Evolutionary conservation across 1,140 invertebrate genomes (phyloP), one percentile per base, ranked within the genome.

Genomic region (Trinorchestia longiramus): DNA sequence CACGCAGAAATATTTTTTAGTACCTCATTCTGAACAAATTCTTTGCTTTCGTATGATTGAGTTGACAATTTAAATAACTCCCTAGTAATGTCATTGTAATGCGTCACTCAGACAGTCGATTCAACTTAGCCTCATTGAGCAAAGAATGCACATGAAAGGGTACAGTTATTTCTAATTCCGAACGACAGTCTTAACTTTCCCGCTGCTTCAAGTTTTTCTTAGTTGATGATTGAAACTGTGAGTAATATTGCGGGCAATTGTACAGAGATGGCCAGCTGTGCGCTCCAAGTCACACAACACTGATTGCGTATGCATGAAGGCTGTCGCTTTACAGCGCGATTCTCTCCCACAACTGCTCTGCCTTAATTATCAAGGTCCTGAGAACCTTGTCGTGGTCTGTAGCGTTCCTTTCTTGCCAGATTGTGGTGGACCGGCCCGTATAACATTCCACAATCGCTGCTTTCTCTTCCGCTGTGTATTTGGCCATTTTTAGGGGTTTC

Each of bases 281-380:
- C 62, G 11, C 62, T 77, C 15, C 62, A 36, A 77, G 62, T 77
- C 11, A 11, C 62, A 77, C 62, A 77, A 77, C 36, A 77, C 62
- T 77, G 62, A 77, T 77, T 77, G 62, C 62, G 62, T 77, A 77
- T 77, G 62, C 62, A 77, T 77, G 62, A 77, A 77, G 62, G 62
- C 62, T 36, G 62, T 77, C 62, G 62, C 62, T 77, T 77, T 77
- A 28, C 62, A 19, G 62, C 62, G 28, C 62, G 15, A 15, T 77
- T 77, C 62, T 15, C 62, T 11, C 62, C 62, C 15, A 77, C 15
- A 77, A 77, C 62, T 28, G 62, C 62, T 77, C 62, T 36, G 47
- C 62, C 62, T 77, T 77, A 77, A 77, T 77, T 77, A 77, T 77
- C 62, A 36, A 28, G 62, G 62, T 77, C 28, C 62, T 23, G 62